Evolutionary conservation across 2,797 vertebrate genomes (phyloP).

Genomic region (Sebastes jordani): DNA sequence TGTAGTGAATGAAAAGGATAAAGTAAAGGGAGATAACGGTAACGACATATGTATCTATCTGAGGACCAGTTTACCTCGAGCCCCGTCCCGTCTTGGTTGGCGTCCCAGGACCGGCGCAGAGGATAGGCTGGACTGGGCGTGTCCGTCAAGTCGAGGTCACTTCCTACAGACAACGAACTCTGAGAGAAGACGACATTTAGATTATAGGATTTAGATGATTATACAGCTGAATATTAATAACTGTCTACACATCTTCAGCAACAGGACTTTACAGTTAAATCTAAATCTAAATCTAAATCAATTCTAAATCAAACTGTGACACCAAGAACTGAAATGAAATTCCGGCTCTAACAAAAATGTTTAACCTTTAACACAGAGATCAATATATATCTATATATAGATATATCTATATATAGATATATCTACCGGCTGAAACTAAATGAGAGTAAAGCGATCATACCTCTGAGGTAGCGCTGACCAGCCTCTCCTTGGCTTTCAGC

Average conservation of each 20-base stretch:
- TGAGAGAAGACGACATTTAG: slow-evolving; percentile 45
- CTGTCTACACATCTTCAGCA: not conserved
- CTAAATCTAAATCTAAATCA: no score
- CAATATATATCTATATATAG: not conserved
- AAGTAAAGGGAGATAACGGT: not conserved
- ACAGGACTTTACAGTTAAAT: no score
- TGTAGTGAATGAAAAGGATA: not conserved
- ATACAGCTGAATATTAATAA: not conserved
- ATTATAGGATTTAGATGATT: not conserved
- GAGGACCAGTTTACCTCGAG: slow-evolving; percentile 72
- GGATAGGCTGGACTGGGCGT: slow-evolving; percentile 77
- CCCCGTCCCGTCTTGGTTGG: slow-evolving; percentile 72
- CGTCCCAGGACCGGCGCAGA: slow-evolving; percentile 83
- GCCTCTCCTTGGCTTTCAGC: slow-evolving; percentile 85
- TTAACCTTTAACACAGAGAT: not conserved
- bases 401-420: no score
- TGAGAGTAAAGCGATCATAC: slow-evolving; percentile 40
- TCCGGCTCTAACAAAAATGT: not conserved
- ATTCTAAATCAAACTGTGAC: not conserved
- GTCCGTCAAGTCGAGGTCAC: slow-evolving; percentile 89
- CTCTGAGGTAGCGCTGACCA: slow-evolving; percentile 91
- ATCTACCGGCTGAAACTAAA: not conserved
- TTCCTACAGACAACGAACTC: slow-evolving; percentile 91
- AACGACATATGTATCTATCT: not conserved
- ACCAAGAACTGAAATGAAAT: not conserved